These are phyloP conservation scores for Phycodurus eques DNA, from an alignment of 2,113 vertebrate genomes.

Conservation along the genomic window DNA sequence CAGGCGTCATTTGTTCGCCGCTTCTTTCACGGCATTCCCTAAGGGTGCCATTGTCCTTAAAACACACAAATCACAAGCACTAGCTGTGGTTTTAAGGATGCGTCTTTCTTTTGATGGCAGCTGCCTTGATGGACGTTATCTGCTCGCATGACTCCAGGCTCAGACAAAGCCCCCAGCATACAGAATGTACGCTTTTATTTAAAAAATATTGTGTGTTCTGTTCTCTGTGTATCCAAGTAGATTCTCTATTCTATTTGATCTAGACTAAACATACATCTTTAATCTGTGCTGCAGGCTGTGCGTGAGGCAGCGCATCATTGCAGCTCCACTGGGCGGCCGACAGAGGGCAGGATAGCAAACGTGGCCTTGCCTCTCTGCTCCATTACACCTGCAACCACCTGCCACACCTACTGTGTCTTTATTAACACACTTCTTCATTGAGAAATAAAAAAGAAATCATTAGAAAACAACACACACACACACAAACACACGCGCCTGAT, in stretches of 20 bases:
- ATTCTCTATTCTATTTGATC: slow-evolving; percentile 71
- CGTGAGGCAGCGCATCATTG: slow-evolving; percentile 31
- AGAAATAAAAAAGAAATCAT: slow-evolving; percentile 29
- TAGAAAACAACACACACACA: slow-evolving; percentile 3
- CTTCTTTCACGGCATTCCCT: slow-evolving; percentile 25
- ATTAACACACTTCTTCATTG: slow-evolving; percentile 72
- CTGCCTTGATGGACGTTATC: slow-evolving; percentile 65
- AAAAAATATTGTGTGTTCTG: slow-evolving; percentile 51
- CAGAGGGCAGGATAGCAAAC: slow-evolving; percentile 59
- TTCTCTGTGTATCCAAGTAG: slow-evolving; percentile 54
- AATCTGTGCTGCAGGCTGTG: slow-evolving; percentile 66
- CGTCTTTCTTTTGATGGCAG: slow-evolving; percentile 51
- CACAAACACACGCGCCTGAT: slow-evolving; percentile 52
- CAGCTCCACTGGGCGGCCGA: slow-evolving; percentile 40
- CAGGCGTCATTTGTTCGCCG: slow-evolving; percentile 32
- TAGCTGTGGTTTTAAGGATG: slow-evolving; percentile 24
- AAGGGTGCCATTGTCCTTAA: slow-evolving; percentile 41
- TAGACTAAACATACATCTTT: slow-evolving; percentile 73
- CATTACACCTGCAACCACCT: slow-evolving; percentile 51
- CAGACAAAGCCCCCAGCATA: slow-evolving; percentile 55
- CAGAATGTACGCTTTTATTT: slow-evolving; percentile 57
- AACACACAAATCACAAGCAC: slow-evolving; percentile 34
- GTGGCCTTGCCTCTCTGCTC: slow-evolving; percentile 10
- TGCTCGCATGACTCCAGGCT: slow-evolving; percentile 43
- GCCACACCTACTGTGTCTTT: slow-evolving; percentile 43